Percentiles rank a stretch among this genome's conserved stretches.
These are phyloP conservation scores for Drosophila atroscutellata DNA, from an alignment of 2,888 invertebrate genomes.

Conservation along the genomic window DNA sequence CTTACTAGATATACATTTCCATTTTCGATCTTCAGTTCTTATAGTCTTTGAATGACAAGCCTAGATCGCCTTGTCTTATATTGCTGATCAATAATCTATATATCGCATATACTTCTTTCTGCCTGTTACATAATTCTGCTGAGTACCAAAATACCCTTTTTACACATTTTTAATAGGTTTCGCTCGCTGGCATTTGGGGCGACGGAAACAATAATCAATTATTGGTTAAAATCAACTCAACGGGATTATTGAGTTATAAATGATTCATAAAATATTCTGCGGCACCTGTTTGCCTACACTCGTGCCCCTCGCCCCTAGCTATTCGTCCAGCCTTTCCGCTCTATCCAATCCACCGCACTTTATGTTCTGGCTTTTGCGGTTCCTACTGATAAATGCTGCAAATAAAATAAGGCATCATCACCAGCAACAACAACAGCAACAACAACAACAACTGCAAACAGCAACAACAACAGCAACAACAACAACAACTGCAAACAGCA, in stretches of 20 bases:
- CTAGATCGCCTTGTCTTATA: neutral
- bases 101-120: neutral
- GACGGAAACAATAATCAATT: conserved; percentile 75
- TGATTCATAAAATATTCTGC: conserved; percentile 75
- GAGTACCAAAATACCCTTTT: neutral
- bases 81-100: neutral
- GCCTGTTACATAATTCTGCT: neutral
- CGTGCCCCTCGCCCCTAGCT: neutral
- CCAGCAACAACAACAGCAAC: conserved; percentile 13
- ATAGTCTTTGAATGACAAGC: neutral
- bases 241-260: conserved; percentile 78
- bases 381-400: conserved; percentile 69
- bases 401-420: conserved; percentile 65
- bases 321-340: too few relatives aligned
- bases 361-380: conserved; percentile 62
- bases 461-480: neutral
- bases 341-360: neutral
- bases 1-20: too few relatives aligned
- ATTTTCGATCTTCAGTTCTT: neutral
- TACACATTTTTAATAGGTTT: neutral
- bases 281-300: conserved; percentile 57
- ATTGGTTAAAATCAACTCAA: conserved; percentile 78
- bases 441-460: conserved; percentile 1
- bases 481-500: neutral
- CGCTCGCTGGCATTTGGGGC: neutral